A percentile compares a stretch with the other conserved stretches of the same genome.
These are phyloP conservation scores for Alosa sapidissima DNA, from an alignment of 2,797 vertebrate species.

Conservation along the genomic window DNA sequence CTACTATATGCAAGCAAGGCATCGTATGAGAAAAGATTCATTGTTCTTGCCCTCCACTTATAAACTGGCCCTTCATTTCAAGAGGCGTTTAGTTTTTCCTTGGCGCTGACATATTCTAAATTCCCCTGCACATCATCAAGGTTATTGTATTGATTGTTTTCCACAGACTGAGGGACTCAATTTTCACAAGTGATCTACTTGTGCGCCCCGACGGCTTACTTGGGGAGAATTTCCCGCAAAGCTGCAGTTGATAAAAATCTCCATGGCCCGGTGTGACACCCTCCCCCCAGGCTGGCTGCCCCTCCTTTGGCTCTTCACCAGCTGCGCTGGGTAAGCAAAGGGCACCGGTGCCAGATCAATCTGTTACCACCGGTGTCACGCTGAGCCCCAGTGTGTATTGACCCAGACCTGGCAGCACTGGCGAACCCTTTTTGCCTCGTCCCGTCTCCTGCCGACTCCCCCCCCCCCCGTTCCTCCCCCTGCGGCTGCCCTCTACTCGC, in stretches of 20 bases:
- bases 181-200: not conserved
- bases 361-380: constrained; percentile 19
- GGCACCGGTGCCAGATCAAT: constrained; percentile 27
- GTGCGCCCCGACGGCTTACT: not conserved
- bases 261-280: not conserved
- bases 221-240: not conserved
- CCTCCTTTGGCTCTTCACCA: constrained; percentile 9
- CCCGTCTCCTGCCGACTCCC: not conserved
- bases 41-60: not conserved
- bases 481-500: not conserved
- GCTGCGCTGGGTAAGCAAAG: constrained; percentile 25
- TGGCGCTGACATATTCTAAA: not conserved
- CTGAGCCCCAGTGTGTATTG: not conserved
- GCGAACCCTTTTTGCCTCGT: constrained; percentile 22
- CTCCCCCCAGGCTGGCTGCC: constrained; percentile 16
- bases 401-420: constrained; percentile 28
- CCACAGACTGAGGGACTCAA: not conserved
- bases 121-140: constrained; percentile 5
- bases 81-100: not conserved
- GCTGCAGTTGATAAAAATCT: constrained; percentile 11
- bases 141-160: constrained; percentile 12
- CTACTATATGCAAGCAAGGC: not conserved
- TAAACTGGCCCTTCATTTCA: not conserved
- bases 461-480: not conserved
- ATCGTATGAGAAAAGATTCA: too few relatives aligned